Evolutionary conservation across 1,140 invertebrate genomes (phyloP), one percentile per base, ranked within the genome.

Genomic region (Psilanteris sp.): DNA sequence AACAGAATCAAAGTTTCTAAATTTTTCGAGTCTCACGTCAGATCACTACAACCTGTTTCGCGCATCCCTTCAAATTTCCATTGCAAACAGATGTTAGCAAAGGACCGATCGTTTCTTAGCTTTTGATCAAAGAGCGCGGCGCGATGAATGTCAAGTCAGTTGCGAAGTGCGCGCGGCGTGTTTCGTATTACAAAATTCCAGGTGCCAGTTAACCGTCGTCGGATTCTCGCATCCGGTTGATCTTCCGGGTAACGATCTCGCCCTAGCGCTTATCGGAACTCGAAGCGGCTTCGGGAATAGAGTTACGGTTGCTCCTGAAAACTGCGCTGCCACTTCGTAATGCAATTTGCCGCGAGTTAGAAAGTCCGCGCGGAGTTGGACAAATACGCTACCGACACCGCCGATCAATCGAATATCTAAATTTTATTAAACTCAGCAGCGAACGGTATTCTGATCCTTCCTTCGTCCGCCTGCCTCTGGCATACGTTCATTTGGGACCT

Each of bases 281-380:
- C 22, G 24, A 34, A 8, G 14, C 24, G 24, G 34, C 14, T 16
- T 31, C 15, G 22, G 46, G 39, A 37, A 36, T 13, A 13, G 32
- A 31, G 50, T 59, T 57, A 27, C 32, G 9, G 18, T 22, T 43
- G 15, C 24, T 20, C 41, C 24, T n/a, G 13, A 55, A 57, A 68
- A 9, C 41, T 22, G 26, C 27, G 11, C 5, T 16, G 24, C 15
- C 59, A 50, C 50, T 66, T 44, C 43, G 55, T 73, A 73, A 73
- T 73, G 43, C 16, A 57, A 73, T 73, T 73, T 64, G 50, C 29
- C 57, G 57, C 48, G 27, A 64, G 59, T 59, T 73, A 5, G 32
- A 57, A 73, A 59, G 43, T 59, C 36, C 13, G 15, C 31, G 37
- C 41, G 32, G 15, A 57, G 34, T 34, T 37, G 32, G 24, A 72